phyloP scores from a whole-genome alignment of 1,140 invertebrate genomes.

The Drusus annulatus region DNA sequence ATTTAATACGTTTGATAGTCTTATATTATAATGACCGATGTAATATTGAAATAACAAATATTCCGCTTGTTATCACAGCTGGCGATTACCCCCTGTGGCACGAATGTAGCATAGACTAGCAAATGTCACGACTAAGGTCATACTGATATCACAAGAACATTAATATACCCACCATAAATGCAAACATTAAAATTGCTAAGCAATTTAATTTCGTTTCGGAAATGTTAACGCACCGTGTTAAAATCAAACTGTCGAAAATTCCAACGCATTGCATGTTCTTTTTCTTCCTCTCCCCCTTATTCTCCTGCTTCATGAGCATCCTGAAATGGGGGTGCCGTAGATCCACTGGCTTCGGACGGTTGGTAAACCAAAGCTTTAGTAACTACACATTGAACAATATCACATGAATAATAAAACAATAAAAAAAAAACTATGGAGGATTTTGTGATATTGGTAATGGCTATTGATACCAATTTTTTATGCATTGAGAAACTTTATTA shows the following conservation, averaged over 20 bases:
- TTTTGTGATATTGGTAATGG: no score
- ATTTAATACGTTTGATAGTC: not conserved
- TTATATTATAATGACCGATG: not conserved
- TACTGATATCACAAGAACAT: not conserved
- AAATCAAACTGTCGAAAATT: not conserved
- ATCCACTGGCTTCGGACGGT: no score
- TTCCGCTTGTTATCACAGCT: not conserved
- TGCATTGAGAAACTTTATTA: no score
- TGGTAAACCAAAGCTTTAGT: no score
- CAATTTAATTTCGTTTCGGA: not conserved
- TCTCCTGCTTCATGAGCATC: no score
- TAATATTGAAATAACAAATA: not conserved
- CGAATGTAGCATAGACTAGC: not conserved
- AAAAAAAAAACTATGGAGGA: no score
- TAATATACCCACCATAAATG: not conserved
- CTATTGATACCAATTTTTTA: no score
- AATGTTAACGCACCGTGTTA: not conserved
- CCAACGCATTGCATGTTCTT: not conserved
- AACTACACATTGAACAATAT: no score
- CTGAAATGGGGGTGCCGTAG: no score
- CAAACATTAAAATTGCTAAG: not conserved
- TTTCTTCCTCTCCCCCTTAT: not conserved
- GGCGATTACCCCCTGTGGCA: slow-evolving; percentile 1
- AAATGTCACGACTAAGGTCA: slow-evolving; percentile 8
- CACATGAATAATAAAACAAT: no score